phyloP scores from a whole-genome alignment of 2,113 vertebrate genomes.

The Canis aureus region DNA sequence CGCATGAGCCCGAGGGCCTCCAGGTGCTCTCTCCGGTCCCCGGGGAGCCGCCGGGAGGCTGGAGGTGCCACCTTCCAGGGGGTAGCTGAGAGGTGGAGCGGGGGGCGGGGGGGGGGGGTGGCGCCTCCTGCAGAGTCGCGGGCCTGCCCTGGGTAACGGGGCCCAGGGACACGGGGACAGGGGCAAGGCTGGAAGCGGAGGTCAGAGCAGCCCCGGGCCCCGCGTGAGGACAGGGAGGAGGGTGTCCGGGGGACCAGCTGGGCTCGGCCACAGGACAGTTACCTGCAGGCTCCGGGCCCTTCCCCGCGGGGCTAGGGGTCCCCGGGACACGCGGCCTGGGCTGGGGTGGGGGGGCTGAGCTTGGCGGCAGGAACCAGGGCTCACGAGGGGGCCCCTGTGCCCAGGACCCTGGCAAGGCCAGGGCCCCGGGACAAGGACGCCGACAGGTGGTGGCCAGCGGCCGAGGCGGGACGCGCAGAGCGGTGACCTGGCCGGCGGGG shows the following conservation, averaged over 20 bases:
- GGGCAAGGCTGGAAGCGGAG: neutral
- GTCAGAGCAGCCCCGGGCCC: neutral
- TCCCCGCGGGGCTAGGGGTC: neutral
- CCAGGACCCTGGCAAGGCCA: neutral
- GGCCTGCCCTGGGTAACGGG: neutral
- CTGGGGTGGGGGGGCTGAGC: neutral
- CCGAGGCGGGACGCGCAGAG: neutral
- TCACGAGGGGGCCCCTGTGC: neutral
- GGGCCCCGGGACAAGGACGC: neutral
- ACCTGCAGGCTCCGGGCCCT: neutral
- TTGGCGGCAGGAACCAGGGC: neutral
- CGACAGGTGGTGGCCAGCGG: neutral
- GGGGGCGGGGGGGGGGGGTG: neutral
- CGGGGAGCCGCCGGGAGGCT: neutral
- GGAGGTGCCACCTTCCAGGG: rapidly evolving
- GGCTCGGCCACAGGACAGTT: rapidly evolving
- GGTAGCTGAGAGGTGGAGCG: neutral
- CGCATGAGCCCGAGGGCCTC: neutral
- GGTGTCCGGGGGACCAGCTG: neutral
- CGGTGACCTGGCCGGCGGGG: too few species aligned
- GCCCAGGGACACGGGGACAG: rapidly evolving
- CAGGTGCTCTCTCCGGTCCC: rapidly evolving
- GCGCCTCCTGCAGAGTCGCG: rapidly evolving
- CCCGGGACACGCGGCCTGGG: rapidly evolving
- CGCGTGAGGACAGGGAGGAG: neutral